phyloP scores from a whole-genome alignment of 2,797 vertebrate species.

The Dromococcyx pavoninus region DNA sequence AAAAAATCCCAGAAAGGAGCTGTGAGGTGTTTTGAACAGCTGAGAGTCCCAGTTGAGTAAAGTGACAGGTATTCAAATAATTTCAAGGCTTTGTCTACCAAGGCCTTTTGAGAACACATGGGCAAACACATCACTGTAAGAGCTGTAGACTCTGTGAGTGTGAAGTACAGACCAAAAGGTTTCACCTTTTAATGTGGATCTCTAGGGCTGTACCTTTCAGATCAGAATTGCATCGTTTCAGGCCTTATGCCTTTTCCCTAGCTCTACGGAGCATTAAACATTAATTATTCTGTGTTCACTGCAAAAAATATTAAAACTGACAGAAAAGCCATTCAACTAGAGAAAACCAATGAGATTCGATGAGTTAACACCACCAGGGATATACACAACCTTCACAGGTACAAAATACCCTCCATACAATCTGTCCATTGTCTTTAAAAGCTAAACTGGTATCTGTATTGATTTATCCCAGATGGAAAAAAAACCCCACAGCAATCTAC shows the following conservation, averaged over 20 bases:
- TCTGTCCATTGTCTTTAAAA: slow-evolving; percentile 2
- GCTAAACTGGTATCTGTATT: not conserved
- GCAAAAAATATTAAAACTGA: not conserved
- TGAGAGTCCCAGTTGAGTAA: not conserved
- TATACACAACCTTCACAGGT: not conserved
- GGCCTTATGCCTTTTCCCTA: not conserved
- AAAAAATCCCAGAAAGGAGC: not conserved
- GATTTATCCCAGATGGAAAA: slow-evolving; percentile 42
- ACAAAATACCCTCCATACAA: not conserved
- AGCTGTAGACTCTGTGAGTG: not conserved
- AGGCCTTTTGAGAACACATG: not conserved
- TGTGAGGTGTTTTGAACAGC: not conserved
- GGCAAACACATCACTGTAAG: not conserved
- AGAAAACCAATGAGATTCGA: not conserved
- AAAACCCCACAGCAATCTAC: not conserved
- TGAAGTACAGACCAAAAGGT: not conserved
- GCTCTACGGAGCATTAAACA: fast-evolving
- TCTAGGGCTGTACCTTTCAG: not conserved
- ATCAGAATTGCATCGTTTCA: not conserved
- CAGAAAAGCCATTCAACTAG: not conserved
- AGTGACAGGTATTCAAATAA: not conserved
- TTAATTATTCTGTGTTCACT: not conserved
- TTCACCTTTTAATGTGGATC: not conserved
- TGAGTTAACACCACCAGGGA: not conserved
- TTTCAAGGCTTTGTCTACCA: not conserved